Evolutionary conservation across 2,888 invertebrate genomes (phyloP).

Genomic region (Onchidella celtica): DNA sequence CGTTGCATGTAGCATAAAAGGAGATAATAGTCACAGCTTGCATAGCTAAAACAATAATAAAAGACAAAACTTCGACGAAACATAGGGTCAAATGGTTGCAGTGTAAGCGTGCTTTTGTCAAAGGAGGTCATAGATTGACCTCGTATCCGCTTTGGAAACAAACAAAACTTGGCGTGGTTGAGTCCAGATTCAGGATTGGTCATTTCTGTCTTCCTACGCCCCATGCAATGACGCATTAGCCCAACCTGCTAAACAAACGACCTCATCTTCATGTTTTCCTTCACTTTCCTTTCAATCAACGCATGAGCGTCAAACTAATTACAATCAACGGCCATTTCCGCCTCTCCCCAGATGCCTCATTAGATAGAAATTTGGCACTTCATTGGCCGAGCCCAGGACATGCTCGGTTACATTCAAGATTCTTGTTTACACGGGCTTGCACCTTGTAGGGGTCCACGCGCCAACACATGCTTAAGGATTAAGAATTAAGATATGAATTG

Average conservation of each 20-base stretch:
- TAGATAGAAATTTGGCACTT: not conserved
- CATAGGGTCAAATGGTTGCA: no score
- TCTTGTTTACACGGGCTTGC: not conserved
- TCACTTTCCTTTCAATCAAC: not conserved
- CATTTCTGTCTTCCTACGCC: no score
- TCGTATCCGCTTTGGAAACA: no score
- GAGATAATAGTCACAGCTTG: no score
- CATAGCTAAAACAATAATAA: no score
- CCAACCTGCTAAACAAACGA: not conserved
- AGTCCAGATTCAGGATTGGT: no score
- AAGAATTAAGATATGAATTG: not conserved
- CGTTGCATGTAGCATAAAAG: no score
- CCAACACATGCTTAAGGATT: not conserved
- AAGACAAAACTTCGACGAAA: no score
- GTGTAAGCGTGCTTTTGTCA: no score
- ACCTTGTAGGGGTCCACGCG: not conserved
- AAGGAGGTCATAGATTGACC: no score
- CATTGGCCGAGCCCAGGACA: not conserved
- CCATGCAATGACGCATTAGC: not conserved
- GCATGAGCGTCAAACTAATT: not conserved
- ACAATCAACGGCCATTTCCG: not conserved
- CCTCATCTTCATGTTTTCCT: not conserved
- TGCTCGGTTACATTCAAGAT: no score
- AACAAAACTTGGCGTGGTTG: no score
- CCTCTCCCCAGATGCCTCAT: not conserved